Percentiles rank a stretch among this genome's conserved stretches.
Conservation (phyloP, 1,140 invertebrate genomes). For the Zaprionus tsacasi region DNA sequence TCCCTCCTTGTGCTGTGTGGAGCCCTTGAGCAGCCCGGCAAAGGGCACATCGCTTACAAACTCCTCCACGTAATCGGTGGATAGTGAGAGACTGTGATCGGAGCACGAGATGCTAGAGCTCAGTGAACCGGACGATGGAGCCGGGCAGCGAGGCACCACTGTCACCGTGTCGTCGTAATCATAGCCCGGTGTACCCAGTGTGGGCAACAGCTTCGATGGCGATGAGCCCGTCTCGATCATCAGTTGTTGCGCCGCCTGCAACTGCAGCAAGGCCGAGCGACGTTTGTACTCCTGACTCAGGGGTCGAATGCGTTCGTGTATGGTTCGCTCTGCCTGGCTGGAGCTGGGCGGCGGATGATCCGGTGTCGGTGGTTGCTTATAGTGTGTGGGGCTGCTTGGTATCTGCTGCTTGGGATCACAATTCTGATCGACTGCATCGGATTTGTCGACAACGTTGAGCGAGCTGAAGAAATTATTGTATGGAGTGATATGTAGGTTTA, state of each 20-base stretch:
- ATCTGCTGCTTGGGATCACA: slow-evolving; percentile 70
- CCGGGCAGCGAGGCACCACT: slow-evolving; percentile 67
- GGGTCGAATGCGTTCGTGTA: slow-evolving; percentile 95
- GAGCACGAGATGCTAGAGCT: slow-evolving; percentile 87
- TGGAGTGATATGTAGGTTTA: not conserved
- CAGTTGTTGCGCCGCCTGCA: slow-evolving; percentile 72
- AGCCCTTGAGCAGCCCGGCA: slow-evolving; percentile 92
- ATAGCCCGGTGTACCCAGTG: slow-evolving; percentile 63
- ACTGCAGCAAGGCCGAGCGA: slow-evolving; percentile 67
- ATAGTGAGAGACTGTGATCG: slow-evolving; percentile 89
- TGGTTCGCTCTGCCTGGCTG: slow-evolving; percentile 93
- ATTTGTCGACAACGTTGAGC: slow-evolving; percentile 42
- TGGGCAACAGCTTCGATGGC: slow-evolving; percentile 67
- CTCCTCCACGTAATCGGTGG: slow-evolving; percentile 93
- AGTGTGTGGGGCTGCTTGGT: slow-evolving; percentile 93
- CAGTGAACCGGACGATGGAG: slow-evolving; percentile 75
- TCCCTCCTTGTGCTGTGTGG: slow-evolving; percentile 84
- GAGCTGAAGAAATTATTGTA: slow-evolving; percentile 35
- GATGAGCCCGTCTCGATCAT: slow-evolving; percentile 78
- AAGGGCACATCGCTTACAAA: slow-evolving; percentile 93
- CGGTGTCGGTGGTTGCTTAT: slow-evolving; percentile 95
- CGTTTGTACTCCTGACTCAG: slow-evolving; percentile 89
- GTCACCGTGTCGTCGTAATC: slow-evolving; percentile 73
- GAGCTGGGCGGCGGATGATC: slow-evolving; percentile 97
- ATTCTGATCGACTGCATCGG: slow-evolving; percentile 59